A percentile compares a stretch with the other conserved stretches of the same genome.
phyloP scores from a whole-genome alignment of 1,140 invertebrate genomes.

The Sipha flava region DNA sequence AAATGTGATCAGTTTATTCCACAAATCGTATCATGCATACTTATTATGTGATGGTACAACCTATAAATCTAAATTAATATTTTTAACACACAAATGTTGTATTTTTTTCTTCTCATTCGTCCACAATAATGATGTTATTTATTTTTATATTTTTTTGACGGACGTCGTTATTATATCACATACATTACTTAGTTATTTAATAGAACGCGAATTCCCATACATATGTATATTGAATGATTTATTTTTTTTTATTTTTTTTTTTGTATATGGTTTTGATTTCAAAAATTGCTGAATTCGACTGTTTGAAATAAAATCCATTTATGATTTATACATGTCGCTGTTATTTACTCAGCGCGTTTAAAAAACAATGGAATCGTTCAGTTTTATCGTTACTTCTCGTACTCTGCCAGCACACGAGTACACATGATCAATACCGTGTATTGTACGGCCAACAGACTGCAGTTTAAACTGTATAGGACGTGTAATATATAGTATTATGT shows the following conservation, averaged over 20 bases:
- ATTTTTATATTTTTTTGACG: no score
- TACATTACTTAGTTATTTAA: neutral
- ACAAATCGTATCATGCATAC: no score
- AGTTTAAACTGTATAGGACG: no score
- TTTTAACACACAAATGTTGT: no score
- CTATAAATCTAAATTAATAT: no score
- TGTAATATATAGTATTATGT: no score
- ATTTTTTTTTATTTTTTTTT: neutral
- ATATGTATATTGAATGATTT: neutral
- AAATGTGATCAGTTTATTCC: no score
- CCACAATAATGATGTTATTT: no score
- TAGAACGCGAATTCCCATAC: neutral
- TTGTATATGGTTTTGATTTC: neutral
- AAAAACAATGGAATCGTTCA: conserved; percentile 17
- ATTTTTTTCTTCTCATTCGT: no score
- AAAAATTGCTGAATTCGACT: neutral
- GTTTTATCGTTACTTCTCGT: neutral
- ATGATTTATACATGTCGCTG: neutral
- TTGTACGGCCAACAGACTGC: no score
- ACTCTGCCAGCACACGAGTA: neutral
- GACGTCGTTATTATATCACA: neutral
- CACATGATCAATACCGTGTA: conserved; percentile 8
- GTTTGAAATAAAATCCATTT: neutral
- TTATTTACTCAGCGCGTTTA: neutral
- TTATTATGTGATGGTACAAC: no score